Evolutionary conservation across 2,113 vertebrate species (phyloP), one percentile per base, ranked within the genome.

Genomic region (Circaetus cinerascens): DNA sequence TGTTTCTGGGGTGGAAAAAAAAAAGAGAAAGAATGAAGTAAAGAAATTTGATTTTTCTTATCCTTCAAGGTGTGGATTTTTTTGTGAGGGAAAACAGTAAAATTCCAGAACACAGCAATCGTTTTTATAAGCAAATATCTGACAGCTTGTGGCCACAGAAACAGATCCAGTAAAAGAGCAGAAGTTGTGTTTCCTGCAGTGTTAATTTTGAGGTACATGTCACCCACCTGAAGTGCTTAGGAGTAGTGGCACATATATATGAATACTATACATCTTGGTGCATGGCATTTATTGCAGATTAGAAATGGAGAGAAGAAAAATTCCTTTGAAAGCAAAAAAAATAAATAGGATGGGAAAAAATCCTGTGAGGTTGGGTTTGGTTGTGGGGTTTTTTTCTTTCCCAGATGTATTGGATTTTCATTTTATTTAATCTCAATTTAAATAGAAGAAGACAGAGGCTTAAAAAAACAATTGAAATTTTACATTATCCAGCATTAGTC

Each of bases 231-330:
- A 79, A 80, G 16, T n/a, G 45, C 32, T 86, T 19, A n/a, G 41
- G 13, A 62, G 14, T 9, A 51, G 36, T 56, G 53, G 30, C 12
- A 73, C 10, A 19, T 0, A 0, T 10, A 8, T 22, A 14, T 15
- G 19, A 89, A 29, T 32, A 10, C 25, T 57, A 2, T 50, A 25
- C 7, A 13, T 27, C 29, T 76, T 30, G 50, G 6, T 43, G 23
- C 5, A 27, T 62, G 36, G 13, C 15, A 67, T 74, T 69, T 59
- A 71, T 79, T 62, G 19, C 8, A 77, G 18, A 74, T 34, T 36
- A 82, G 38, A 78, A 77, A 63, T 20, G 7, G 18, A 76, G 27
- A 53, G 5, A 73, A 56, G 15, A 23, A 73, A 57, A 85, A 34
- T 1, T 16, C 20, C 13, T 69, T 86, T 43, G 40, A 68, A 88